Base-by-base conservation (phyloP, 1,140 invertebrate genomes). In the Atta texana region DNA sequence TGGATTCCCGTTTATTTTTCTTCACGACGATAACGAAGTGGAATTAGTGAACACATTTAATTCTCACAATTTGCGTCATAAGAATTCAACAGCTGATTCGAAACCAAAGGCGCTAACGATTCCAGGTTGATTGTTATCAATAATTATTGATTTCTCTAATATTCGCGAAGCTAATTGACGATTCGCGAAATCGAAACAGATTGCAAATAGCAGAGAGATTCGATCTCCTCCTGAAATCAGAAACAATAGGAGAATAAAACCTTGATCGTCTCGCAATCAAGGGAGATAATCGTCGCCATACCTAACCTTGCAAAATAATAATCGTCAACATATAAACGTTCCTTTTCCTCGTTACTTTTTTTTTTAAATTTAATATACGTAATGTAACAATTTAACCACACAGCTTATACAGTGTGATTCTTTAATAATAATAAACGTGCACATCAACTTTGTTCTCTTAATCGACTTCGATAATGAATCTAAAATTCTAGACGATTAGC, bases 401-500 rank as follows among this genome's bases (percentile, higher is more conserved):
- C 55, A 51, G 63, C 59, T 80, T 82, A 31, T 31, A 34, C 31
- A 74, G 39, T 10, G 69, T 39, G 51, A 61, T 74, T 12, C 51
- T 87, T 78, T 72, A 68, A 72, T 63, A 68, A 61, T 63, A 68
- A 88, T 87, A 85, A 89, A 85, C 68, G 76, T 61, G 76, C 80
- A 88, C 64, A 84, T 51, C 84, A 31, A 88, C 49, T 82, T 84
- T 1, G 44, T 21, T 49, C 66, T 14, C 10, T 55, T 63, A 64
- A 8, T 3, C 7, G n/a, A n/a, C n/a, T 21, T 57, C 8, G 2
- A 57, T 21, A 21, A 55, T n/a, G 7, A 57, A 21, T 57, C 8
- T 57, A 21, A 2, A 21, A 18, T 51, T 51, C 14, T 16, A 51
- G 14, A 3, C 18, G 12, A 24, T 63, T 63, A 16, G 24, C 24